Percentiles rank a stretch among this genome's conserved stretches.
phyloP scores from a whole-genome alignment of 2,888 invertebrate genomes.

The Tipula helvola region DNA sequence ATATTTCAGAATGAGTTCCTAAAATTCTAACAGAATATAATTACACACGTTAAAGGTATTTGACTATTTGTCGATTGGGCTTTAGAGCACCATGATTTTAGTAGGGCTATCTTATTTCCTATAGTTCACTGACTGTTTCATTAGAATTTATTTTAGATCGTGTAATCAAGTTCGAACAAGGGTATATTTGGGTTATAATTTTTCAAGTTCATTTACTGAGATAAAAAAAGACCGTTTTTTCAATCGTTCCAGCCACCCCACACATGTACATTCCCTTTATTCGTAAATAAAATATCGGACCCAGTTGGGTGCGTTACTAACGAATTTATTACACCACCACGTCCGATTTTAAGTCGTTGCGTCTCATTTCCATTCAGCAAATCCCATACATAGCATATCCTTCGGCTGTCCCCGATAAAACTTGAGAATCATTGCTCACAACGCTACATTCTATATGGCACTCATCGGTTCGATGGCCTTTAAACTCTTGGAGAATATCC shows the following conservation, averaged over 20 bases:
- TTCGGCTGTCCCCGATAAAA: slow-evolving; percentile 82
- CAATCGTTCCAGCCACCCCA: slow-evolving; percentile 17
- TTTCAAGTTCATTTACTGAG: too few species aligned
- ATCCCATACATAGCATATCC: slow-evolving; percentile 65
- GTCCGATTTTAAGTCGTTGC: slow-evolving; percentile 30
- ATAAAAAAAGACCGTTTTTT: too few species aligned
- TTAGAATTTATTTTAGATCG: too few species aligned
- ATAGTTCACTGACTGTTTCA: too few species aligned
- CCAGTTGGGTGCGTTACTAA: slow-evolving; percentile 63
- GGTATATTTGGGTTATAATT: too few species aligned
- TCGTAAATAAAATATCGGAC: slow-evolving; percentile 29
- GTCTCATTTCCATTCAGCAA: slow-evolving; percentile 59
- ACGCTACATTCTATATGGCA: slow-evolving; percentile 80
- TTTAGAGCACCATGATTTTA: too few species aligned
- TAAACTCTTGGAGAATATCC: slow-evolving; percentile 62
- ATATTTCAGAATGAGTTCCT: too few species aligned
- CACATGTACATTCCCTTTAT: slow-evolving; percentile 30
- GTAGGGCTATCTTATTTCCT: too few species aligned
- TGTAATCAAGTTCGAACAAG: too few species aligned
- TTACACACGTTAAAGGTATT: too few species aligned
- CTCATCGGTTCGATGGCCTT: slow-evolving; percentile 71
- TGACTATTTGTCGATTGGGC: too few species aligned
- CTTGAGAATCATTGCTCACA: slow-evolving; percentile 68
- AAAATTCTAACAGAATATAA: too few species aligned
- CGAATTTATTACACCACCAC: slow-evolving; percentile 59